Evolutionary conservation across 2,888 invertebrate genomes (phyloP).

Genomic region (Scaptomyza cyrtandrae): DNA sequence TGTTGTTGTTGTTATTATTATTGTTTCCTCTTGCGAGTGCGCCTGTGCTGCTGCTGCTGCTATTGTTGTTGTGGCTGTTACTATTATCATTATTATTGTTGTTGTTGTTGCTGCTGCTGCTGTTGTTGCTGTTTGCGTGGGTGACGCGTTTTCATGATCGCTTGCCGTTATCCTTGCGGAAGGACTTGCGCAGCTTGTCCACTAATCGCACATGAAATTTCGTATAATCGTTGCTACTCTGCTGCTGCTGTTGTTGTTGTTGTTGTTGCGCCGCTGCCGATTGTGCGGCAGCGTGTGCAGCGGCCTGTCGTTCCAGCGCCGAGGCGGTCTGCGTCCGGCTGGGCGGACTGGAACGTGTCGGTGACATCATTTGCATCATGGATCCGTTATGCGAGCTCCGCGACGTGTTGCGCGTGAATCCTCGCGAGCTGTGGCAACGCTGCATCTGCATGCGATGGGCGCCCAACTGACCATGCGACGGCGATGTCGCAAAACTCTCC

Average conservation of each 20-base stretch:
- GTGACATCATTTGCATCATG: constrained; percentile 85
- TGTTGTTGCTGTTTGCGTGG: constrained; percentile 30
- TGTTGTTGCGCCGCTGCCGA: constrained; percentile 55
- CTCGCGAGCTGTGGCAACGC: constrained; percentile 85
- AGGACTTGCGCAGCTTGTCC: constrained; percentile 89
- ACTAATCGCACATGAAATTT: constrained; percentile 90
- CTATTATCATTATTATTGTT: constrained; percentile 14
- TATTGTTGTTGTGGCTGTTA: constrained; percentile 14
- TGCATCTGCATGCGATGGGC: constrained; percentile 84
- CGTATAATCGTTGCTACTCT: constrained; percentile 87
- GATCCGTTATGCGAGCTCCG: constrained; percentile 86
- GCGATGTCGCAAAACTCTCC: constrained; percentile 86
- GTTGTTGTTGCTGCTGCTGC: constrained; percentile 20
- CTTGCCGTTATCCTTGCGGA: constrained; percentile 85
- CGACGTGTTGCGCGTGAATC: constrained; percentile 87
- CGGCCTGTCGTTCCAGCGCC: constrained; percentile 65
- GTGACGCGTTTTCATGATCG: constrained; percentile 80
- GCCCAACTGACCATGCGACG: constrained; percentile 78
- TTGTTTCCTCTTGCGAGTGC: constrained; percentile 2
- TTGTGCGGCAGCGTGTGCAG: constrained; percentile 52
- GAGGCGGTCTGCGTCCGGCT: constrained; percentile 84
- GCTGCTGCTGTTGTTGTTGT: constrained; percentile 48
- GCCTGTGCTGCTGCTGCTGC: neutral
- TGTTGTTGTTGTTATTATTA: constrained; percentile 3
- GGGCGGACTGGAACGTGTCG: constrained; percentile 87